These are phyloP conservation scores for Lordiphosa mommai DNA, from an alignment of 1,140 invertebrate genomes.

Conservation along the genomic window DNA sequence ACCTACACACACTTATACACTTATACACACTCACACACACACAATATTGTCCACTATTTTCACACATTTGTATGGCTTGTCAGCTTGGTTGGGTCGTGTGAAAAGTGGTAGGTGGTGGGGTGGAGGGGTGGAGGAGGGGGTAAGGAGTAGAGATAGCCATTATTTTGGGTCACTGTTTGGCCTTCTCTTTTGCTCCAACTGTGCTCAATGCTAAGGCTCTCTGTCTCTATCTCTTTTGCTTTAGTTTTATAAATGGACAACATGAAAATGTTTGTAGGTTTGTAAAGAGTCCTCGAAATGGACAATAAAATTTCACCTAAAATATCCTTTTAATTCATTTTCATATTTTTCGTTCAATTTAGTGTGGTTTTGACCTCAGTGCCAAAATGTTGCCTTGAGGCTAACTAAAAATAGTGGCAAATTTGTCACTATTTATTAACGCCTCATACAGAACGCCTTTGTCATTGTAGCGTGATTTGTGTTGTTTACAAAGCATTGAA, in stretches of 20 bases:
- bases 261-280: background rate
- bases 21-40: slow-evolving; percentile 14
- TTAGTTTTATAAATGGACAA: background rate
- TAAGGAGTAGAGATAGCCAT: slow-evolving; percentile 20
- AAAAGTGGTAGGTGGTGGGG: background rate
- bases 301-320: background rate
- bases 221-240: background rate
- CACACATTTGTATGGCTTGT: slow-evolving; percentile 58
- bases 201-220: too few species aligned
- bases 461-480: too few species aligned
- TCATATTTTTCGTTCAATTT: too few species aligned
- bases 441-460: too few species aligned
- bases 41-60: slow-evolving; percentile 71
- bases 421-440: too few species aligned
- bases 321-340: too few species aligned
- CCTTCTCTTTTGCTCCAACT: slow-evolving; percentile 27
- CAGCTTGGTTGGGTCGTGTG: slow-evolving; percentile 1
- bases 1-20: slow-evolving; percentile 29
- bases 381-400: too few species aligned
- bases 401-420: too few species aligned
- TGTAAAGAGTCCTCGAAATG: background rate
- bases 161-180: slow-evolving; percentile 48
- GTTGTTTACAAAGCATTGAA: too few species aligned
- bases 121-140: background rate
- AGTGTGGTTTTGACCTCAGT: too few species aligned